Percentiles rank a stretch among this genome's conserved stretches.
These are phyloP conservation scores for Drosophila ananassae DNA, from an alignment of 1,140 invertebrate genomes.

Conservation along the genomic window DNA sequence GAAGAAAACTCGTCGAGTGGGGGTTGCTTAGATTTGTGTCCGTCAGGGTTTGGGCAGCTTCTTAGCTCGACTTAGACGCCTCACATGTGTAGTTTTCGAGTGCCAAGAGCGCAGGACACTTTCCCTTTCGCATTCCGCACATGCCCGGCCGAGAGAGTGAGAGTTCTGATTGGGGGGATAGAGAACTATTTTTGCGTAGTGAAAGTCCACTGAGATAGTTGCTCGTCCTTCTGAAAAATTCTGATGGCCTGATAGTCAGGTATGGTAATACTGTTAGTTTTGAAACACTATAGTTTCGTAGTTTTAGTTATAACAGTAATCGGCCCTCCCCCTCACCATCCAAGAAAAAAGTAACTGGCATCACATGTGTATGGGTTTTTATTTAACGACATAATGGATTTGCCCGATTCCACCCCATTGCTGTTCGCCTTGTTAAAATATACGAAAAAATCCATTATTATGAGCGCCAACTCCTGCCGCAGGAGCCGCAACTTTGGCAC, in stretches of 20 bases:
- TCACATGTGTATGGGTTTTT: slow-evolving; percentile 8
- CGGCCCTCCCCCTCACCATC: background rate
- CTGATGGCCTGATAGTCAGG: slow-evolving; percentile 75
- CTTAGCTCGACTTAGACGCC: slow-evolving; percentile 59
- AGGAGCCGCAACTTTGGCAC: slow-evolving; percentile 30
- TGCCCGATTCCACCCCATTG: slow-evolving; percentile 49
- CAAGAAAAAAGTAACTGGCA: background rate
- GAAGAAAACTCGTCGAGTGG: slow-evolving; percentile 3
- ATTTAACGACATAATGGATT: slow-evolving; percentile 39
- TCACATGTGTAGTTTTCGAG: slow-evolving; percentile 76
- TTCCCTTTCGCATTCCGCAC: slow-evolving; percentile 59
- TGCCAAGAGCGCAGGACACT: slow-evolving; percentile 80
- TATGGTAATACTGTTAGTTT: slow-evolving; percentile 84
- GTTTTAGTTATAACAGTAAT: slow-evolving; percentile 78
- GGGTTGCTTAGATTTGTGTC: slow-evolving; percentile 19
- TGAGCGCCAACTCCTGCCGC: slow-evolving; percentile 74
- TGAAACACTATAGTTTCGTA: slow-evolving; percentile 83
- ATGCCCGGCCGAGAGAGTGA: slow-evolving; percentile 9
- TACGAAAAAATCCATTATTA: slow-evolving; percentile 82
- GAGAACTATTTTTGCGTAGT: slow-evolving; percentile 60
- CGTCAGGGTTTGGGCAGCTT: slow-evolving; percentile 43
- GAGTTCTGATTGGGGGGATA: slow-evolving; percentile 6
- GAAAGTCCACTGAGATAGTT: slow-evolving; percentile 65
- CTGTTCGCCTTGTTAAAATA: slow-evolving; percentile 81
- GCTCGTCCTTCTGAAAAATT: slow-evolving; percentile 43